These are phyloP conservation scores for Dascillus cervinus DNA, from an alignment of 2,888 invertebrate species.

Conservation along the genomic window DNA sequence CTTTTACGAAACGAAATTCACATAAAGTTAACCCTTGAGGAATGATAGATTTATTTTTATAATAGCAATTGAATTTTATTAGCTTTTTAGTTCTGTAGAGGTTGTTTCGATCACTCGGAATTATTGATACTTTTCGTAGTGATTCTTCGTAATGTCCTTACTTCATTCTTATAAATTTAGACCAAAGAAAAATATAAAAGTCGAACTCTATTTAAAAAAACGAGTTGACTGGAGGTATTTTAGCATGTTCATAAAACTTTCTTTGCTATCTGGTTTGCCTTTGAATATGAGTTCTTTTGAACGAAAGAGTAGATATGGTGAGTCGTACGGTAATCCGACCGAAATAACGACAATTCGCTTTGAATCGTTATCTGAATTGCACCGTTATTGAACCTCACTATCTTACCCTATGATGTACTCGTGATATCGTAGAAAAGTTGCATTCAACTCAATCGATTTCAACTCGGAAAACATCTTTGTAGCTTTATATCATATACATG, in stretches of 20 bases:
- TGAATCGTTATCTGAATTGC: constrained; percentile 20
- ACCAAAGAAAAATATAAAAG: constrained; percentile 17
- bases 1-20: constrained; percentile 14
- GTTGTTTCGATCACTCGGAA: background rate
- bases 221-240: constrained; percentile 19
- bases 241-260: constrained; percentile 15
- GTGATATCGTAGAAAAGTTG: constrained; percentile 17
- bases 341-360: constrained; percentile 19
- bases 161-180: no score
- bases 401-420: constrained; percentile 20
- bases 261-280: constrained; percentile 11
- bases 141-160: background rate
- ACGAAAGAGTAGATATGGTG: constrained; percentile 15
- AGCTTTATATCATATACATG: no score
- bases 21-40: constrained; percentile 21
- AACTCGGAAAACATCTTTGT: no score
- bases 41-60: constrained; percentile 26
- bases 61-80: constrained; percentile 23
- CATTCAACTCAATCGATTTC: no score
- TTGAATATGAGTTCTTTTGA: constrained; percentile 14
- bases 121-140: no score
- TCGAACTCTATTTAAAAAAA: constrained; percentile 19
- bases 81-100: constrained; percentile 15
- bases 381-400: constrained; percentile 18
- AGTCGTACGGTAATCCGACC: constrained; percentile 19